Evolutionary conservation across 2,113 vertebrate genomes (phyloP).

Genomic region (Cnemophilus loriae): DNA sequence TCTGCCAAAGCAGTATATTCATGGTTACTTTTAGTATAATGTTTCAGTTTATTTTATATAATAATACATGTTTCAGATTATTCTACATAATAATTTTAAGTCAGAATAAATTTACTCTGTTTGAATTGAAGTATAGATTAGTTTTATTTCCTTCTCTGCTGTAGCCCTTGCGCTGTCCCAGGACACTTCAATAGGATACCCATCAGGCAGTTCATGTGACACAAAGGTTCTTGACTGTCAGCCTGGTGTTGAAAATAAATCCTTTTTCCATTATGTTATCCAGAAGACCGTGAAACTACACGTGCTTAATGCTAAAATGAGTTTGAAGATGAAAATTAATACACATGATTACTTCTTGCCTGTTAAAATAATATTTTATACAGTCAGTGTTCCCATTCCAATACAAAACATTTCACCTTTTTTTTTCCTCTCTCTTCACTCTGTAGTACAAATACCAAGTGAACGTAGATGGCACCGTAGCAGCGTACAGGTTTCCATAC

Average conservation of each 20-base stretch:
- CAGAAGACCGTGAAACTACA: neutral
- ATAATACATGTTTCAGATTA: neutral
- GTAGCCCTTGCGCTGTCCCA: neutral
- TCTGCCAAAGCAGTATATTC: neutral
- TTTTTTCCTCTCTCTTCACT: neutral
- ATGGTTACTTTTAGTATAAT: neutral
- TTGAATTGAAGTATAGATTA: neutral
- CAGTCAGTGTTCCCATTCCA: neutral
- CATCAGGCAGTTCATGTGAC: neutral
- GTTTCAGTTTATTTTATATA: neutral
- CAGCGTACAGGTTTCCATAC: constrained; percentile 91
- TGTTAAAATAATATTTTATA: neutral
- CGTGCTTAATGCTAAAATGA: neutral
- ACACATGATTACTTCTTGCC: neutral
- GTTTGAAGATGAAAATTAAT: neutral
- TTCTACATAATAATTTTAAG: neutral
- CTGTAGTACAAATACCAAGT: constrained; percentile 91
- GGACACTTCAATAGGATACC: neutral
- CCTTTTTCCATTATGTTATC: neutral
- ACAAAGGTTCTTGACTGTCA: neutral
- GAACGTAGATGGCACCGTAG: constrained; percentile 89
- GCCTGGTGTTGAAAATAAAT: neutral
- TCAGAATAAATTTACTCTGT: neutral
- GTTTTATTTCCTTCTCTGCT: neutral
- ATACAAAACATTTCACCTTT: neutral